Evolutionary conservation across 2,888 invertebrate genomes (phyloP), one percentile per base, ranked within the genome.

Genomic region (Epistrophella euchroma): DNA sequence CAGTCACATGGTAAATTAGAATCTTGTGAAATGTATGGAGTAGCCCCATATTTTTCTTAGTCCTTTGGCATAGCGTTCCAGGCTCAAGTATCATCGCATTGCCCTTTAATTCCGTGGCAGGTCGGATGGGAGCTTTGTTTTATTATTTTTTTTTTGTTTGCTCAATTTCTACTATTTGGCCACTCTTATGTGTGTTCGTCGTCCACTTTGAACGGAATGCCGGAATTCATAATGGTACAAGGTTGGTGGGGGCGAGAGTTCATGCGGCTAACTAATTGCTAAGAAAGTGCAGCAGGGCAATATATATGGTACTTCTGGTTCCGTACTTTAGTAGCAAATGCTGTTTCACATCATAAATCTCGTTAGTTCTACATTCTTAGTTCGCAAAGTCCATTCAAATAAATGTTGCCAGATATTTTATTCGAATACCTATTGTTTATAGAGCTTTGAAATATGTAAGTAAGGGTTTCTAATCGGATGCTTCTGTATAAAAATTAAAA

Each of bases 291-390:
- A 78, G 58, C 77, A 82, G 77, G 73, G 70, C 64, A 86, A 82
- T 86, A 82, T 86, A 82, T 77, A 86, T 86, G 86, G 86, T 74
- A 64, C 82, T 86, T 77, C 77, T 86, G 82, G 86, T 78, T 82
- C 77, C 82, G 78, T 78, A 82, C 82, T 86, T 86, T 86, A 82
- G 82, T 74, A 86, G 86, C 86, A 86, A 86, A 78, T 86, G 86
- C 82, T 86, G 86, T 82, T 86, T 86, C 86, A 78, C 86, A 86
- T 86, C 77, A 86, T 86, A 86, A 86, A 86, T 86, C 82, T 86
- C 86, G 86, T 86, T 82, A 82, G 82, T 81, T 72, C 81, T 77
- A 22, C 70, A 73, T 73, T 73, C 62, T 64, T 60, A 47, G 60
- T 64, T 60, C 60, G 52, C 70, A 75, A 70, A 47, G 13, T 11